Base-by-base conservation (phyloP, 1,140 invertebrate genomes). In the Onthophagus taurus region DNA sequence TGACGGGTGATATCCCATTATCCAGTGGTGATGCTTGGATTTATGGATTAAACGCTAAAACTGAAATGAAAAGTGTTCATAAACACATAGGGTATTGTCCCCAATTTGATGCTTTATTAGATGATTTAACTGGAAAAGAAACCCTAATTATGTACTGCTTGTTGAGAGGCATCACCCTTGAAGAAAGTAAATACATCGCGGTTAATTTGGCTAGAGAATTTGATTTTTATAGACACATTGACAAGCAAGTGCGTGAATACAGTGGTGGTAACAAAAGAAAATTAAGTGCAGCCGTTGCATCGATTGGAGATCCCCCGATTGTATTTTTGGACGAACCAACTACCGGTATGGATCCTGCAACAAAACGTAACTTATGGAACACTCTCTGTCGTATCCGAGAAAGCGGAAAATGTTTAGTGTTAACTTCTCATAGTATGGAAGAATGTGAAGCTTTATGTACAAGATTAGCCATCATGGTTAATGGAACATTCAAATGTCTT, bases 211-310 rank as follows among this genome's bases (percentile, higher is more conserved):
- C 63, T 2, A 58, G 49, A 9, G 58, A 64, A 3, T 60, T 73
- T 5, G 68, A 68, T 13, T 72, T 74, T 50, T 53, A 53, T 8
- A 64, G 68, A 39, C 70, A 74, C 57, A 50, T 74, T 1, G 64
- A 74, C 44, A 74, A 73, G 42, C 47, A 69, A 58, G 71, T 77
- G 19, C 61, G 61, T 47, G 72, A 66, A 63, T 85, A 81, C 55
- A 92, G 88, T 58, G 89, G 89, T 11, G 94, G 93, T 0, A 97
- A 95, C 53, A 96, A 94, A 61, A 72, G 94, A 29, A 95, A 97
- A 63, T 66, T 98, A 14, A 94, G 87, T 49, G 89, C 91, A 26
- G 91, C 91, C 1, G 78, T 98, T 34, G 85, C 93, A 6, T 64
- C 96, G 21, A 73, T 96, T 24, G 90, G 89, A 11, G 80, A 91